phyloP scores from a whole-genome alignment of 1,140 invertebrate species.

The Lineus longissimus region DNA sequence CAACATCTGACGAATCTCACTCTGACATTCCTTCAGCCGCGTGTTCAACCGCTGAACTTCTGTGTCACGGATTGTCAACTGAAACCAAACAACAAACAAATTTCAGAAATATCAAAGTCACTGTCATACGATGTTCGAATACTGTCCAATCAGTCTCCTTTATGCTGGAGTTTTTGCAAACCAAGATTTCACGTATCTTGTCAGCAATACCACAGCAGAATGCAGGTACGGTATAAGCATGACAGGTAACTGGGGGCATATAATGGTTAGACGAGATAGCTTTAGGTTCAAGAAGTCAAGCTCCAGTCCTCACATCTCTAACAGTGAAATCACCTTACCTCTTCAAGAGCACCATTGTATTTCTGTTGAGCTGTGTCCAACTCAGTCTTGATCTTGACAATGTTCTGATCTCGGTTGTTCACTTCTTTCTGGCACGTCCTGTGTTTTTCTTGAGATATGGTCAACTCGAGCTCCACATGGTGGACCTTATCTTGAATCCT shows the following conservation, averaged over 20 bases:
- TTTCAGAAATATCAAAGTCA: too few species aligned
- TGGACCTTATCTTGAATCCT: constrained; percentile 41
- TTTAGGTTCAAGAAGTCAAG: too few species aligned
- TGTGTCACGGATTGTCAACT: constrained; percentile 44
- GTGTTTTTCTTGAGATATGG: constrained; percentile 50
- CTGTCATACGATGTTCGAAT: too few species aligned
- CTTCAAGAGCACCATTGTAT: constrained; percentile 42
- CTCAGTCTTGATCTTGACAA: constrained; percentile 6
- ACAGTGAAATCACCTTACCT: too few species aligned
- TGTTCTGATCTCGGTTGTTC: background rate
- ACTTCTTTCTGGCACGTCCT: constrained; percentile 52
- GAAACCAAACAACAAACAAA: constrained; percentile 8
- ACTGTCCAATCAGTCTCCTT: too few species aligned
- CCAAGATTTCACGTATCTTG: too few species aligned
- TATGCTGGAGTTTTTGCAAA: too few species aligned
- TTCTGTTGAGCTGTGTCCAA: constrained; percentile 46
- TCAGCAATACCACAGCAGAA: too few species aligned
- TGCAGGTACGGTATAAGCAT: too few species aligned
- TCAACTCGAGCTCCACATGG: constrained; percentile 46
- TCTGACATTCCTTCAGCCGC: constrained; percentile 44
- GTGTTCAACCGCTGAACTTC: constrained; percentile 39
- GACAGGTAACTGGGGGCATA: too few species aligned
- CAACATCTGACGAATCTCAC: constrained; percentile 36
- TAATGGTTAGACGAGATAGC: too few species aligned
- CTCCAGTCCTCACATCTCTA: too few species aligned